A percentile compares a stretch with the other conserved stretches of the same genome.
phyloP scores from a whole-genome alignment of 2,797 vertebrate species.

The Perodicticus potto region DNA sequence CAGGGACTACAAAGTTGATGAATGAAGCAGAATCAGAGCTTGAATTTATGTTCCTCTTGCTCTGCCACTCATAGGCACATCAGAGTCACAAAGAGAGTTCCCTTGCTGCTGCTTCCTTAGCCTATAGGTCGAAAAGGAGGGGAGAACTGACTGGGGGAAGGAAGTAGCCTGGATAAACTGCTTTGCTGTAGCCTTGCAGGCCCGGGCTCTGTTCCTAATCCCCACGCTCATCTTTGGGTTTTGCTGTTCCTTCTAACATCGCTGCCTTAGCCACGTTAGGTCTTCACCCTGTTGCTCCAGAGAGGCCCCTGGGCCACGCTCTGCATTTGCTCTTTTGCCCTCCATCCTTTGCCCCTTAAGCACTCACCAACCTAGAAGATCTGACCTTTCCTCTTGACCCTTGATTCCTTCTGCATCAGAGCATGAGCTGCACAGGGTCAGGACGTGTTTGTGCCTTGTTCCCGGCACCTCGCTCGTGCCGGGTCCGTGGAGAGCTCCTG shows the following conservation, averaged over 20 bases:
- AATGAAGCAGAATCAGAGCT: too few species aligned
- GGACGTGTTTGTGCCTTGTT: not conserved
- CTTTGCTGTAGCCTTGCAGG: not conserved
- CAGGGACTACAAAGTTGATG: not conserved
- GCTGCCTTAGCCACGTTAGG: not conserved
- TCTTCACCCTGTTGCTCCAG: not conserved
- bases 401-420: not conserved
- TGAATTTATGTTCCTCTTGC: not conserved
- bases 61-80: not conserved
- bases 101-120: not conserved
- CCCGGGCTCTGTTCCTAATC: not conserved
- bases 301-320: not conserved
- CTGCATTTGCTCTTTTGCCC: too few species aligned
- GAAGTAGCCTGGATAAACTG: not conserved
- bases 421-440: not conserved
- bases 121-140: not conserved
- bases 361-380: not conserved
- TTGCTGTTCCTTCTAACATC: not conserved
- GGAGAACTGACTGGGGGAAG: not conserved
- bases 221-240: not conserved
- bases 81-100: not conserved
- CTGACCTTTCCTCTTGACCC: not conserved
- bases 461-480: not conserved
- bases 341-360: not conserved
- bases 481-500: accelerated